Conservation (phyloP, 2,888 invertebrate species). For the Melitaea athalia region DNA sequence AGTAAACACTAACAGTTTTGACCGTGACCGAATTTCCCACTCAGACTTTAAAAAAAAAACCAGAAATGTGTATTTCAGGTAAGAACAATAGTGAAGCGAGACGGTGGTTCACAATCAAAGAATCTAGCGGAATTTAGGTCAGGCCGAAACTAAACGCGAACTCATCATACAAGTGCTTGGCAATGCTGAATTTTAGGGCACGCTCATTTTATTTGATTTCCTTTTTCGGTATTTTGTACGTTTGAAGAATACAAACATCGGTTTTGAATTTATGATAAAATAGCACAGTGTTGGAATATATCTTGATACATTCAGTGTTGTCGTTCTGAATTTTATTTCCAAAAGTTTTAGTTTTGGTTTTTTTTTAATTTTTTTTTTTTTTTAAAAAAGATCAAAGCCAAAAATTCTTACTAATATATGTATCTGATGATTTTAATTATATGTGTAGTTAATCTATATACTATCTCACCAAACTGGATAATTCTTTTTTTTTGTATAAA, state of each 20-base stretch:
- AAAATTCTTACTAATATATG: too few species aligned
- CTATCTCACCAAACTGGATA: too few species aligned
- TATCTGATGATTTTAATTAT: too few species aligned
- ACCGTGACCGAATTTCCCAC: conserved; percentile 1
- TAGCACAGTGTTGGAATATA: neutral
- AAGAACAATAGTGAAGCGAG: conserved; percentile 7
- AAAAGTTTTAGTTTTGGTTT: neutral
- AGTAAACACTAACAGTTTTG: neutral
- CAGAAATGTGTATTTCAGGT: neutral
- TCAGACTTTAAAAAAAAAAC: neutral
- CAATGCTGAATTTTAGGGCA: conserved; percentile 7
- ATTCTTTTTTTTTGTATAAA: too few species aligned
- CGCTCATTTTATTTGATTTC: conserved; percentile 6
- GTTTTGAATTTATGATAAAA: neutral
- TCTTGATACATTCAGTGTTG: neutral
- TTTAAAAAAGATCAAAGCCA: too few species aligned
- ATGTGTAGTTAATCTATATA: too few species aligned
- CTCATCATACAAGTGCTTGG: conserved; percentile 11
- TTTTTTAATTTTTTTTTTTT: too few species aligned
- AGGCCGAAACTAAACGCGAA: conserved; percentile 6
- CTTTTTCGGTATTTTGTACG: conserved; percentile 2
- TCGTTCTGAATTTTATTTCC: neutral
- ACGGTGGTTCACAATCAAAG: conserved; percentile 10
- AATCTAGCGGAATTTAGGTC: conserved; percentile 4
- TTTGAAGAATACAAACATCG: neutral